Evolutionary conservation across 1,140 invertebrate species (phyloP).

Genomic region (Bombyx mori): DNA sequence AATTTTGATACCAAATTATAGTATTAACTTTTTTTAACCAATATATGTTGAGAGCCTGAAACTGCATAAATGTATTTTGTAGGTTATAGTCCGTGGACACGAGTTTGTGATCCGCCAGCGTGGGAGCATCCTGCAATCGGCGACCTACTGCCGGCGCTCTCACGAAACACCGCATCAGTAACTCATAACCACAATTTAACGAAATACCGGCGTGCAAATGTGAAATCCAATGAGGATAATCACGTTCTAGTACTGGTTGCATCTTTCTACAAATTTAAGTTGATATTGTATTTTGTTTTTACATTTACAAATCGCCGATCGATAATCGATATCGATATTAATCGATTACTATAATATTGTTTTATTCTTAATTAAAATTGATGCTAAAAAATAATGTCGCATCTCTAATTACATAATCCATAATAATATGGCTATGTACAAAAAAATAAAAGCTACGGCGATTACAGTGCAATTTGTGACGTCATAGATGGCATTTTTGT

Average conservation of each 20-base stretch:
- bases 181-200: constrained; percentile 3
- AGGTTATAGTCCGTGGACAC: too few relatives aligned
- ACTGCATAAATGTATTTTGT: constrained; percentile 3
- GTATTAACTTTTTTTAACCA: neutral
- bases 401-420: too few relatives aligned
- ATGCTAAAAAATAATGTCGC: too few relatives aligned
- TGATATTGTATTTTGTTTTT: too few relatives aligned
- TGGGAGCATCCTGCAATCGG: constrained; percentile 15
- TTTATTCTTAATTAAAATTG: too few relatives aligned
- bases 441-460: too few relatives aligned
- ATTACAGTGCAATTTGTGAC: neutral
- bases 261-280: too few relatives aligned
- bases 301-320: too few relatives aligned
- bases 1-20: neutral
- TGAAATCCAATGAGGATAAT: neutral
- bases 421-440: too few relatives aligned
- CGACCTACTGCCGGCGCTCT: constrained; percentile 16
- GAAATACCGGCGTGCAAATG: neutral
- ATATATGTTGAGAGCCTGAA: neutral
- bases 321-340: too few relatives aligned
- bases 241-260: too few relatives aligned
- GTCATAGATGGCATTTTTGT: neutral
- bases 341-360: too few relatives aligned
- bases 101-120: constrained; percentile 1
- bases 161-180: constrained; percentile 12